Evolutionary conservation across 23 tunicate species (phyloP), one percentile per base, ranked within the genome.

Genomic region (Botrylloides violaceus): DNA sequence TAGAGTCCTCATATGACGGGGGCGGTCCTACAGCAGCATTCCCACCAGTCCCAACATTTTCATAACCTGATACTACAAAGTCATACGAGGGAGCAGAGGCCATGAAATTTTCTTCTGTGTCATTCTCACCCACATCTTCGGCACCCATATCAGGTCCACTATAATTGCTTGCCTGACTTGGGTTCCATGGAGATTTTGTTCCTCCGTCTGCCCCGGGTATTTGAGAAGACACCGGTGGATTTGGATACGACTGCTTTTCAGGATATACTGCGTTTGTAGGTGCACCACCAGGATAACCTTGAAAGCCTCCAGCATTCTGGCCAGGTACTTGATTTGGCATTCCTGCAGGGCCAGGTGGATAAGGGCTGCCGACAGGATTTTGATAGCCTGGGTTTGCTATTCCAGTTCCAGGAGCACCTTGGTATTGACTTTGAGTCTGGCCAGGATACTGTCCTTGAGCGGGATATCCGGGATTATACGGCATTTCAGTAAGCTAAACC

Each of bases 111-210:
- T 76, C 75, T 4, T 19, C 66, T 3, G 79, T 61, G 7, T 80
- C 57, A 58, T 76, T 80, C 47, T 87, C 95, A 76, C 75, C 85
- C 0, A 79, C 66, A 64, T 77, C 81, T 47, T 87, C 81, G 0
- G 71, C 27, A 6, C 82, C 77, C 43, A 87, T 34, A 2, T 87
- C 95, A 3, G 55, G 26, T 25, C 56, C 27, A 43, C 36, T 43
- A 33, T 72, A 72, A n/a, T 35, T 20, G 19, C 65, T 72, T 7
- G 64, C 37, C 50, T 72, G 77, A 34, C 50, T 72, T 72, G 58
- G 74, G 26, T 68, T 43, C 74, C 74, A 68, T 68, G 74, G 74
- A 4, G 74, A 32, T 43, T 68, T 68, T 22, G 24, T 56, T 1
- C 31, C 30, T 26, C 18, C 65, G 18, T n/a, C 29, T 15, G 19